Base-by-base conservation (phyloP, 2,797 vertebrate species). In the Adrianichthys oophorus region DNA sequence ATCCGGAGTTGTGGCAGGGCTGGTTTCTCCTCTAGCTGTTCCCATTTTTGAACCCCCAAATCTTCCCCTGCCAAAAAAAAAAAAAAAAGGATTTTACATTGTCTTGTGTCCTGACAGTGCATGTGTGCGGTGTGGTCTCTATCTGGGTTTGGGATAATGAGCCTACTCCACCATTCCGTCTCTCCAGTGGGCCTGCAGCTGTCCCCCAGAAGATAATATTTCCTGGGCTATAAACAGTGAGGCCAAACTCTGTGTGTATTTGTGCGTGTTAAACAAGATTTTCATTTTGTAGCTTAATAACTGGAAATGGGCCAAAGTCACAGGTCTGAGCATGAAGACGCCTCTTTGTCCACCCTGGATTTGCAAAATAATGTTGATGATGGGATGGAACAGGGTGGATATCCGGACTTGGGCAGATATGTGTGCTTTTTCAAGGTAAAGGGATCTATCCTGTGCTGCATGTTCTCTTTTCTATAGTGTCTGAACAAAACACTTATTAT, bases 181-280 rank as follows among this genome's bases (percentile, higher is more conserved):
- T 86, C 79, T 86, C 71, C 65, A 43, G 76, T 79, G 85, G 88
- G 85, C 78, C 82, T 85, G 85, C 90, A 91, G 89, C 90, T 91
- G 90, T 89, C 87, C 86, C 76, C 68, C 42, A 72, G 72, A 77
- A 85, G 89, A 90, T 91, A 85, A 88, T 86, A 87, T 91, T 90
- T 89, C 90, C 85, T 70, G 76, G 46, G 49, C 80, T 79, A 83
- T 87, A 87, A 80, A 72, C 74, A 78, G 78, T 76, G 66, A 80
- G 78, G 69, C 78, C 74, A 57, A 56, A 62, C 68, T 69, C 65
- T 7, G 58, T 52, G 56, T 59, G 56, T 51, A 54, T 61, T 24
- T 57, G 53, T 50, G 70, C 65, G 51, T 69, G 51, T 41, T 68
- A 26, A 61, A 48, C 68, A 58, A 79, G 66, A 77, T 76, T 74